Evolutionary conservation across 2,113 vertebrate species (phyloP), one percentile per base, ranked within the genome.

Genomic region (Dermatemys mawii): DNA sequence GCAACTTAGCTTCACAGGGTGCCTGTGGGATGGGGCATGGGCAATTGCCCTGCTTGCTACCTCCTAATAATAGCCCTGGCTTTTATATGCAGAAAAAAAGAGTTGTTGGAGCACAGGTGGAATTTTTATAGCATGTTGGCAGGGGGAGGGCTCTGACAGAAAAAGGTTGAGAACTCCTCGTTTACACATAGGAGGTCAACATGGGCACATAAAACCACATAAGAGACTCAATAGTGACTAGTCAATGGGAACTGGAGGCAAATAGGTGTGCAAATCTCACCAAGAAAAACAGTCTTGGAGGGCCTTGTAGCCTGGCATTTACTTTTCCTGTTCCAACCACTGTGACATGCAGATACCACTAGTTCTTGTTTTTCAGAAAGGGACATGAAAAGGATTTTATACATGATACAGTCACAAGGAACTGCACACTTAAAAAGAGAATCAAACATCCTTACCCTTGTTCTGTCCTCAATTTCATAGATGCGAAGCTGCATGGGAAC

Each of bases 401-500:
- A 93, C 60, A 93, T 41, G 86, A 89, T 87, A 92, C 0, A 93
- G 89, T 8, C 78, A 90, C 93, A 94, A 86, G 93, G 81, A 90
- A 93, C 49, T 57, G 91, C 90, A 93, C 63, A 73, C 88, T 93
- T 86, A 93, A 89, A 90, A 94, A 96, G 89, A 92, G 93, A 92
- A 94, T 88, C 90, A 26, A 93, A 91, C 24, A 29, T 86, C 92
- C 98, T 98, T 98, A 99, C 99, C 99, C 99, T 99, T 29, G 99
- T 99, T 96, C 99, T 98, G 96, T 99, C 99, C 98, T 99, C 99
- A 93, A 99, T 99, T 97, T 99, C 99, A 80, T 99, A 98, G 97
- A 99, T 99, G 94, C 98, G 98, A 83, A 99, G 99, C 98, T 99
- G 99, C 99, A 99, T 99, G 96, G 99, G 99, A 98, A 99, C 99